phyloP scores from a whole-genome alignment of 1,140 invertebrate genomes.

The Drosophila quadrilineata region DNA sequence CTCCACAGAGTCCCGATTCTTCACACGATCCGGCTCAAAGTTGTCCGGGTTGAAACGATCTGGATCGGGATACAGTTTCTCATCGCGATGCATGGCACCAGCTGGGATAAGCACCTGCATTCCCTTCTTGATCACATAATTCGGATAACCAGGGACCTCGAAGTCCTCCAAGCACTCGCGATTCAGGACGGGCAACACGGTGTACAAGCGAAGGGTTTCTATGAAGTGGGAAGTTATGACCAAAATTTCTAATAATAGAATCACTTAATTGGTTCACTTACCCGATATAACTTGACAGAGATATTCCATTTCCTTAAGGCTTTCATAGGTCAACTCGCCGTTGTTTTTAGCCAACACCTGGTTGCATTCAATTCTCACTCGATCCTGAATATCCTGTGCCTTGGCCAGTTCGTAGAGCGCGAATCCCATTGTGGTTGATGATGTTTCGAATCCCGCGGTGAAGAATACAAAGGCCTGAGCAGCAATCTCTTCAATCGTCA shows the following conservation, averaged over 20 bases:
- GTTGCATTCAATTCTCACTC: slow-evolving; percentile 78
- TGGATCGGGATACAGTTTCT: slow-evolving; percentile 85
- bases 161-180: too few species aligned
- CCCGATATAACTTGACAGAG: neutral
- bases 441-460: slow-evolving; percentile 85
- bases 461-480: slow-evolving; percentile 83
- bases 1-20: slow-evolving; percentile 79
- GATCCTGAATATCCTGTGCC: slow-evolving; percentile 82
- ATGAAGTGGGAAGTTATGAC: too few species aligned
- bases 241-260: too few species aligned
- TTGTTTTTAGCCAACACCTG: slow-evolving; percentile 80
- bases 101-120: too few species aligned
- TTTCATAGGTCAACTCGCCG: slow-evolving; percentile 57
- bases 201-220: too few species aligned
- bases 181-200: too few species aligned
- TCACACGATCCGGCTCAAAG: slow-evolving; percentile 83
- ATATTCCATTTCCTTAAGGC: slow-evolving; percentile 51
- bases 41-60: slow-evolving; percentile 86
- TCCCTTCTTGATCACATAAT: too few species aligned
- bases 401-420: slow-evolving; percentile 82
- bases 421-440: slow-evolving; percentile 82
- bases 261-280: too few species aligned
- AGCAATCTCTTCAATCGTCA: slow-evolving; percentile 48
- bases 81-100: too few species aligned
- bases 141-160: too few species aligned